Percentiles rank a stretch among this genome's conserved stretches.
Conservation (phyloP, 2,888 invertebrate species). For the Hydroisotoma schaefferi region DNA sequence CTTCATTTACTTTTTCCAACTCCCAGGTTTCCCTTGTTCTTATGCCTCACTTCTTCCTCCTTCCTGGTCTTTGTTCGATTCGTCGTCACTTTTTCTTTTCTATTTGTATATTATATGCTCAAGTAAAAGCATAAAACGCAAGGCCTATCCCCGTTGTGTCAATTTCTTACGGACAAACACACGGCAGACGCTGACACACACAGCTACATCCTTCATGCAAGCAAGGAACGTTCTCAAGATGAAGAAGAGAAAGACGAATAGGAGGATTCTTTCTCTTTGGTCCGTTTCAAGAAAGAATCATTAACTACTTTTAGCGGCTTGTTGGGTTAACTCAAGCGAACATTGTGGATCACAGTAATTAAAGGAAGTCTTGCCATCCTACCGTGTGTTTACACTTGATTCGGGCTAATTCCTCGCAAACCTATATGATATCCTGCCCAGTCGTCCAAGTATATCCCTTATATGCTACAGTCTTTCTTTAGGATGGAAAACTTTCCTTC, state of each 20-base stretch:
- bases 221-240: constrained; percentile 1
- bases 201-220: neutral
- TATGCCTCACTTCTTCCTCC: constrained; percentile 13
- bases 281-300: constrained; percentile 42
- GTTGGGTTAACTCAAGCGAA: constrained; percentile 45
- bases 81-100: constrained; percentile 3
- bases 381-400: constrained; percentile 46
- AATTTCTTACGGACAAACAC: too few relatives aligned
- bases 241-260: constrained; percentile 7
- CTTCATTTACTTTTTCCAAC: constrained; percentile 13
- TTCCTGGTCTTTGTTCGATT: constrained; percentile 17
- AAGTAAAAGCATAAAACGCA: neutral
- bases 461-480: too few relatives aligned
- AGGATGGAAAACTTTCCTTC: too few relatives aligned
- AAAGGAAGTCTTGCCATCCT: constrained; percentile 43
- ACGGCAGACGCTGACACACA: neutral
- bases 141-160: too few relatives aligned
- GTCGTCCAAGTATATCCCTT: too few relatives aligned
- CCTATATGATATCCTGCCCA: too few relatives aligned
- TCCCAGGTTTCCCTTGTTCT: constrained; percentile 16
- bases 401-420: constrained; percentile 47
- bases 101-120: neutral
- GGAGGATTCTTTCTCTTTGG: constrained; percentile 24
- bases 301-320: constrained; percentile 47
- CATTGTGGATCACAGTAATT: constrained; percentile 46